Evolutionary conservation across 2,113 vertebrate genomes (phyloP).

Genomic region (Scatophagus argus): DNA sequence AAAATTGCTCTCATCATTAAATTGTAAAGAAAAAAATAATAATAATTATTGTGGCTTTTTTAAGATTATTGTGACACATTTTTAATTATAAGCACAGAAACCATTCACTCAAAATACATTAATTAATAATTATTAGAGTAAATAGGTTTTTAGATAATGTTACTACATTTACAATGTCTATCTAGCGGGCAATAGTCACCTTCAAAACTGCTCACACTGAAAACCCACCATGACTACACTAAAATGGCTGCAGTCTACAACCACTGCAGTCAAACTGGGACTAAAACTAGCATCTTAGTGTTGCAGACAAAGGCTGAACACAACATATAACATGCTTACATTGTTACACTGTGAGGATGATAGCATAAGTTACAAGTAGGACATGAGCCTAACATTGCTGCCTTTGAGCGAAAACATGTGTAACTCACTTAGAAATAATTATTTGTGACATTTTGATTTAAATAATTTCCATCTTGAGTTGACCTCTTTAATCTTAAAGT

Average conservation of each 20-base stretch:
- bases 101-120: constrained; percentile 1
- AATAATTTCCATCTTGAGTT: neutral
- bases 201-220: neutral
- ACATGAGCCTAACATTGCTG: neutral
- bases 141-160: neutral
- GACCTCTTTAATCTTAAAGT: neutral
- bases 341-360: neutral
- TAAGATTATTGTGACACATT: too few relatives aligned
- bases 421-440: constrained; percentile 3
- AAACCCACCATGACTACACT: neutral
- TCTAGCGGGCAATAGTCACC: neutral
- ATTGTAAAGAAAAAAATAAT: neutral
- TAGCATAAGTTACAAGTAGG: neutral
- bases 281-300: neutral
- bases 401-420: constrained; percentile 1
- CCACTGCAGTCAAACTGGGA: neutral
- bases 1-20: neutral
- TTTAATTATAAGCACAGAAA: neutral
- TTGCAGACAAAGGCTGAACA: constrained; percentile 4
- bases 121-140: neutral
- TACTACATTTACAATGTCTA: neutral
- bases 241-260: neutral
- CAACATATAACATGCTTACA: neutral
- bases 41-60: too few relatives aligned
- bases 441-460: constrained; percentile 23